Base-by-base conservation (phyloP, 2,797 vertebrate species). In the Chromobotia macracanthus region DNA sequence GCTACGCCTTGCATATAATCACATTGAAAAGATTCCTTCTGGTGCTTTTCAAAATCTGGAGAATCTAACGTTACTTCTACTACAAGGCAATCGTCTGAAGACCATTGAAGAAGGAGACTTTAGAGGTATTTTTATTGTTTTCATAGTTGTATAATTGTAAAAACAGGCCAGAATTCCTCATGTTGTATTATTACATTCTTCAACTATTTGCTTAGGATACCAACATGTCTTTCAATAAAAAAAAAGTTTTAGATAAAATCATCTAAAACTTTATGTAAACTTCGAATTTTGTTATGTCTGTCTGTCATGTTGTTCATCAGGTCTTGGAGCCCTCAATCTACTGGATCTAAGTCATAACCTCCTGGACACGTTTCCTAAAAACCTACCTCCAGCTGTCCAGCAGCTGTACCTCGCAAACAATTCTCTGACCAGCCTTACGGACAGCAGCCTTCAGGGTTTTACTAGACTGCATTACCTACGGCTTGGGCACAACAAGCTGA, bases 381-480 rank as follows among this genome's bases (percentile, higher is more conserved):
- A 91, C 84, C 87, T 94, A 73, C 92, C 93, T 16, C 55, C 86
- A 10, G 90, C 92, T 1, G 48, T 94, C 72, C 89, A 93, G 87
- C 94, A 94, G 89, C 91, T 94, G 28, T 94, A 94, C 74, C 83
- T 94, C 75, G 93, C 91, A 77, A 90, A 91, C 67, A 94, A 94
- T 81, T 78, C 84, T 55, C 72, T 94, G 19, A 78, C 84, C 7
- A 85, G 48, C 3, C 80, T 94, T 79, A 79, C 84, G 3, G 73
- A 87, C 19, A 79, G 88, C 82, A 90, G 87, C 69, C 91, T 95
- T 67, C n/a, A 28, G 23, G 86, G 87, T 11, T 88, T 92, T 48
- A 51, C 72, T 1, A 70, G 84, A 44, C 92, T 94, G 0, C 87
- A 86, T 64, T 91, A 90, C 76, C 90, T 95, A 3, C 91, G 91